Conservation (phyloP, 2,888 invertebrate genomes). For the Neoaliturus tenellus region DNA sequence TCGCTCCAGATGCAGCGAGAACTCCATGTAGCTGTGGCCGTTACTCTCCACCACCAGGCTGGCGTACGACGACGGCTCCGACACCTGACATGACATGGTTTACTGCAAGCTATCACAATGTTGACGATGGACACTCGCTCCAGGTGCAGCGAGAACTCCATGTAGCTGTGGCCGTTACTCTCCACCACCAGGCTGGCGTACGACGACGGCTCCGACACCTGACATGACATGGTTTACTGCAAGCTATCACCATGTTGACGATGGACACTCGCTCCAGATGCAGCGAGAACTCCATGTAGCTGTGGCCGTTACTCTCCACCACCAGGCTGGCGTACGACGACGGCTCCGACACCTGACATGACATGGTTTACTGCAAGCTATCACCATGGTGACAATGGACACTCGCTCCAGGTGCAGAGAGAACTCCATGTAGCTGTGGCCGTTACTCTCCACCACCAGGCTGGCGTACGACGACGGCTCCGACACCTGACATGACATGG, state of each 20-base stretch:
- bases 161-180: constrained; percentile 83
- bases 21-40: constrained; percentile 85
- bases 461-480: constrained; percentile 84
- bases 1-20: constrained; percentile 82
- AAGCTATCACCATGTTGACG: no score
- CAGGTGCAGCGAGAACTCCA: constrained; percentile 85
- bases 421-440: constrained; percentile 85
- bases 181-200: constrained; percentile 81
- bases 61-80: constrained; percentile 82
- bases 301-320: constrained; percentile 81
- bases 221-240: no score
- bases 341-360: constrained; percentile 74
- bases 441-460: constrained; percentile 79
- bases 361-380: no score
- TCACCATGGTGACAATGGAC: constrained; percentile 82
- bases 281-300: constrained; percentile 85
- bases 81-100: no score
- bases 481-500: no score
- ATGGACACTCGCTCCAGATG: constrained; percentile 83
- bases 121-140: constrained; percentile 83
- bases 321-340: constrained; percentile 83
- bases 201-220: constrained; percentile 77
- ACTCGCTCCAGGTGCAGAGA: constrained; percentile 83
- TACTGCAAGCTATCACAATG: no score
- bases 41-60: constrained; percentile 79